phyloP scores from a whole-genome alignment of 2,113 vertebrate species.

The Chionomys nivalis region DNA sequence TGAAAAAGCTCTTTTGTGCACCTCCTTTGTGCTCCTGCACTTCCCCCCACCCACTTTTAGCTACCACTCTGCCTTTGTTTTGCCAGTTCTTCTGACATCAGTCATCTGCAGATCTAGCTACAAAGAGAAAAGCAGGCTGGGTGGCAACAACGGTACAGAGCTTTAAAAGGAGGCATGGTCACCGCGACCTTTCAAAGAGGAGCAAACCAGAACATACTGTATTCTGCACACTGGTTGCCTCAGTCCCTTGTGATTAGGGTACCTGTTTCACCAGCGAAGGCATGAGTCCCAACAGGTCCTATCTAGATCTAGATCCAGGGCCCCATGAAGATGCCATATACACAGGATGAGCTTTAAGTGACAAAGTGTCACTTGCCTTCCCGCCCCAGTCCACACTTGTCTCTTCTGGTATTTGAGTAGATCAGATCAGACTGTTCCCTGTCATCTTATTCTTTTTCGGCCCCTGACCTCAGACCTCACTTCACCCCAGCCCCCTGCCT shows the following conservation, averaged over 20 bases:
- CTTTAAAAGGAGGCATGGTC: background rate
- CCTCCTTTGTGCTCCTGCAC: background rate
- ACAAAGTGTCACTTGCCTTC: background rate
- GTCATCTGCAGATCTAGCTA: background rate
- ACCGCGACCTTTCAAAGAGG: background rate
- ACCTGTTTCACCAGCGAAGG: background rate
- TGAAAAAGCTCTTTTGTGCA: constrained; percentile 30
- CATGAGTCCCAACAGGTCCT: background rate
- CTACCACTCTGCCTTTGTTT: background rate
- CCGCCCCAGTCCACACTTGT: background rate
- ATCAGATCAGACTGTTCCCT: background rate
- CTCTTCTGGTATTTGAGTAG: background rate
- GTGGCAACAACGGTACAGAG: background rate
- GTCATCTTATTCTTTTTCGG: background rate
- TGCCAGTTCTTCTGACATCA: background rate
- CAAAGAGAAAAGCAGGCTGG: background rate
- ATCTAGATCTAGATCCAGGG: background rate
- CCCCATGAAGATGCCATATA: background rate
- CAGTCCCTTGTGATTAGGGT: background rate
- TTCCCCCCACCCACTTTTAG: background rate
- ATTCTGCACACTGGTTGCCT: background rate
- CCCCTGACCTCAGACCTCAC: background rate
- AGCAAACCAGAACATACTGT: background rate
- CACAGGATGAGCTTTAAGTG: background rate
- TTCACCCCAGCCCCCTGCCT: background rate